Base-by-base conservation (phyloP, 2,797 vertebrate genomes). In the Erpetoichthys calabaricus region DNA sequence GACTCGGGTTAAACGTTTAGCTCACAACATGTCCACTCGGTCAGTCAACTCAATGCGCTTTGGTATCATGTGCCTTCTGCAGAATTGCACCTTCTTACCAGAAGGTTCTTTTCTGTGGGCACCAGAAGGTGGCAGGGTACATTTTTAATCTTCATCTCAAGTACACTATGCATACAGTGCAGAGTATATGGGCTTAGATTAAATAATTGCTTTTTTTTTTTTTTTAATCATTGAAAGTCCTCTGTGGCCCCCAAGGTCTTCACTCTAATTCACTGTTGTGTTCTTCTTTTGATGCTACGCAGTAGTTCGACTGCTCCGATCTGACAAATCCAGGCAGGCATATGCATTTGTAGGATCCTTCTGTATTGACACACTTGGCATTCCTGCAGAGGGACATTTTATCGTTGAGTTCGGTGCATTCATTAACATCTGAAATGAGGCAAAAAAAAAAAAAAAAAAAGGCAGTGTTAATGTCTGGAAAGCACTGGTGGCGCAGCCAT, bases 361-460 rank as follows among this genome's bases (percentile, higher is more conserved):
- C 85, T 0, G 91, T 97, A 80, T 99, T 99, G 68, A 97, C 89
- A 78, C 95, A 99, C 57, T 89, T 90, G 60, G 89, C 91, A 0
- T 99, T 99, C 79, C 88, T 94, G 84, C 95, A 99, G 67, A 97
- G 81, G 3, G 88, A 94, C 95, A 98, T 99, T 64, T 86, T 86
- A 53, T 64, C 88, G 82, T 98, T 97, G 63, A 98, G 75, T 72
- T 99, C 94, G 0, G 68, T 88, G 54, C 95, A 99, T 68, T 99
- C 95, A 6, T 98, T 92, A 50, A 99, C 93, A 71, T 99, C 95
- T 99, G 82, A 45, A 72, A 57, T 5, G 53, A 56, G n/a, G 47
- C 61, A 45, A n/a, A 65, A 61, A 60, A 67, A 3, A 66, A 62
- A 60, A 67, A 62, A 51, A 44, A 47, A 6, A 44, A 45, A 8